These are phyloP conservation scores for Lethenteron camtschaticum DNA, from an alignment of 2,113 vertebrate genomes.

Conservation along the genomic window DNA sequence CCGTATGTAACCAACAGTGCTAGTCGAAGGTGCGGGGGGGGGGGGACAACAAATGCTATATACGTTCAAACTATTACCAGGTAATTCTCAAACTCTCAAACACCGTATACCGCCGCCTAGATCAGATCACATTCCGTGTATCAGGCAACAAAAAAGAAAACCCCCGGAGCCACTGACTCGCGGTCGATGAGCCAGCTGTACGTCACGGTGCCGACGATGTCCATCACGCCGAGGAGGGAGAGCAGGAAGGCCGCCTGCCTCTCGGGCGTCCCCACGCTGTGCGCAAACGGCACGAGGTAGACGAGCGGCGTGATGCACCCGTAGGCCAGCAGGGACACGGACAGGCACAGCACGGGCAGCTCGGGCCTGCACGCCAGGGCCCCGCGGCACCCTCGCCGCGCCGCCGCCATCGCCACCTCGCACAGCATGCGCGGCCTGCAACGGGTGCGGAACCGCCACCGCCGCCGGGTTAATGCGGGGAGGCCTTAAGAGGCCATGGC, in stretches of 20 bases:
- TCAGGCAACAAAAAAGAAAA: background rate
- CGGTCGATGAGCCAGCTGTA: slow-evolving; percentile 84
- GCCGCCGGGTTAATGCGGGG: too few relatives aligned
- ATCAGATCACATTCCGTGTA: background rate
- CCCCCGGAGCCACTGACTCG: slow-evolving; percentile 31
- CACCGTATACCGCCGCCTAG: background rate
- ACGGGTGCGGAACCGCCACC: too few relatives aligned
- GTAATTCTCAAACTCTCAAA: background rate
- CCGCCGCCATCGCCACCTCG: too few relatives aligned
- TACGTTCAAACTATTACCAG: too few relatives aligned
- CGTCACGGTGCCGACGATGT: slow-evolving; percentile 70
- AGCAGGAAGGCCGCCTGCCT: slow-evolving; percentile 68
- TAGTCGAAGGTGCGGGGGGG: too few relatives aligned
- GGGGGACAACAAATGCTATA: too few relatives aligned
- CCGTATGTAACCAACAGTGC: too few relatives aligned
- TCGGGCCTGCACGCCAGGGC: slow-evolving; percentile 19
- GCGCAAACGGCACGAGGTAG: slow-evolving; percentile 66
- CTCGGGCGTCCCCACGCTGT: slow-evolving; percentile 41
- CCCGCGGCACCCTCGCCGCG: too few relatives aligned
- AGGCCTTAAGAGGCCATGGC: too few relatives aligned
- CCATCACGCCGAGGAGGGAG: slow-evolving; percentile 64
- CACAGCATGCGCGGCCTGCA: too few relatives aligned
- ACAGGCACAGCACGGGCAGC: slow-evolving; percentile 44
- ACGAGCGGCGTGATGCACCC: slow-evolving; percentile 73
- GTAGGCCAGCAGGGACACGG: slow-evolving; percentile 64